Base-by-base conservation (phyloP, 2,888 invertebrate species). In the Spisula subtruncata region DNA sequence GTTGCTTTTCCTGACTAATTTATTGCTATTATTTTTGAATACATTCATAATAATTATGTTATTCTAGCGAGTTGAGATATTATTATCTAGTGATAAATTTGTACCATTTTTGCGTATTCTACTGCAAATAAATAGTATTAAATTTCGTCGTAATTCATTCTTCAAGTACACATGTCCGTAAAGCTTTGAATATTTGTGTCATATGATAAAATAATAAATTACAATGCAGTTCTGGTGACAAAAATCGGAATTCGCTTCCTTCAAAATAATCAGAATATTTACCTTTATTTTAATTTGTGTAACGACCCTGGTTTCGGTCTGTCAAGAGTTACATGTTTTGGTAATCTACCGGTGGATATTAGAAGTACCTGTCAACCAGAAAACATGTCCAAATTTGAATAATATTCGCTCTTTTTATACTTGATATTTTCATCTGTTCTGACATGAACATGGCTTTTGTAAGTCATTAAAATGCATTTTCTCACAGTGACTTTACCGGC, bases 381-480 rank as follows among this genome's bases (percentile, higher is more conserved):
- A 14, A 25, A 16, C 16, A 60, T 4, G 25, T 60, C n/a, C n/a
- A 60, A 6, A 18, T 60, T 25, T 60, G n/a, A 60, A n/a, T n/a
- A n/a, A 60, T 25, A 20, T n/a, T 60, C 60, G 8, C 6, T n/a
- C n/a, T n/a, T 10, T 60, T 60, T 60, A n/a, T 60, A 8, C n/a
- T n/a, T n/a, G 8, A 60, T n/a, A 60, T 60, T 8, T 60, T 60
- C n/a, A 60, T 25, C 20, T 25, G 20, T 60, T 60, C 60, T 60
- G 60, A 60, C 60, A 60, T n/a, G 8, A 60, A 60, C 60, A 60
- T n/a, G 25, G 25, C 60, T 25, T 25, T 60, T 60, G 25, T n/a
- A 60, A 60, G 60, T 60, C 60, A 60, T 60, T 60, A n/a, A n/a
- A 60, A 60, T 60, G 60, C 25, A 60, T 25, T 60, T 8, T 60